These are phyloP conservation scores for Tympanoctomys barrerae DNA, from an alignment of 2,797 vertebrate genomes.

Conservation along the genomic window DNA sequence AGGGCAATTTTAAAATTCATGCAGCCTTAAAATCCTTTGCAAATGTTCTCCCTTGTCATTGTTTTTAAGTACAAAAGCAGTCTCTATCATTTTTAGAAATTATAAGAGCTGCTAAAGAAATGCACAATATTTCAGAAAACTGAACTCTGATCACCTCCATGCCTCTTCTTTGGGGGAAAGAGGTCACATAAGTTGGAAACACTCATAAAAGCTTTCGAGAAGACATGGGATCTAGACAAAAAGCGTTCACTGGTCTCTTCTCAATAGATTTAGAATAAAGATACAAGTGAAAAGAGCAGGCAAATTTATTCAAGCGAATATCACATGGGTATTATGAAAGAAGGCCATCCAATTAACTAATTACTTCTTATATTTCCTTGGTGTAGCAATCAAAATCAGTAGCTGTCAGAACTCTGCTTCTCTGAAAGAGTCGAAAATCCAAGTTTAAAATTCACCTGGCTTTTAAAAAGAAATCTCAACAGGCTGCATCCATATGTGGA, in stretches of 20 bases:
- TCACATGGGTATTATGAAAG: conserved; percentile 63
- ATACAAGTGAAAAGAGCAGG: neutral
- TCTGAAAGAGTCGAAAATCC: conserved; percentile 4
- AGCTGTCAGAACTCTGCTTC: conserved; percentile 54
- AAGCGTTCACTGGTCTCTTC: neutral
- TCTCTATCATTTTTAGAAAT: conserved; percentile 36
- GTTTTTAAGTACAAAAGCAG: neutral
- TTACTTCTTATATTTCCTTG: conserved; percentile 50
- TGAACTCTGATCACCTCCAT: neutral
- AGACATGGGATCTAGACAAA: neutral
- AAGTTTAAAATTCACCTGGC: conserved; percentile 35
- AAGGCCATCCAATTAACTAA: conserved; percentile 71
- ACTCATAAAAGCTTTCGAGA: conserved; percentile 50
- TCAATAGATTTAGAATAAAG: conserved; percentile 64
- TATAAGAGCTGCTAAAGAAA: conserved; percentile 12
- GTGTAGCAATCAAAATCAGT: conserved; percentile 47
- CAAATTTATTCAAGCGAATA: conserved; percentile 74
- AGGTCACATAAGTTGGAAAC: neutral
- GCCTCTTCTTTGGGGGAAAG: conserved; percentile 10
- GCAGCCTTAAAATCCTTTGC: neutral
- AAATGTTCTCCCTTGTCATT: neutral
- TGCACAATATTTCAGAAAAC: neutral
- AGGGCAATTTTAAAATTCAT: conserved; percentile 4
- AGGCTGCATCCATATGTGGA: neutral
- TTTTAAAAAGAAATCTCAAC: conserved; percentile 56